Evolutionary conservation across 2,113 vertebrate genomes (phyloP).

Genomic region (Pteronura brasiliensis): DNA sequence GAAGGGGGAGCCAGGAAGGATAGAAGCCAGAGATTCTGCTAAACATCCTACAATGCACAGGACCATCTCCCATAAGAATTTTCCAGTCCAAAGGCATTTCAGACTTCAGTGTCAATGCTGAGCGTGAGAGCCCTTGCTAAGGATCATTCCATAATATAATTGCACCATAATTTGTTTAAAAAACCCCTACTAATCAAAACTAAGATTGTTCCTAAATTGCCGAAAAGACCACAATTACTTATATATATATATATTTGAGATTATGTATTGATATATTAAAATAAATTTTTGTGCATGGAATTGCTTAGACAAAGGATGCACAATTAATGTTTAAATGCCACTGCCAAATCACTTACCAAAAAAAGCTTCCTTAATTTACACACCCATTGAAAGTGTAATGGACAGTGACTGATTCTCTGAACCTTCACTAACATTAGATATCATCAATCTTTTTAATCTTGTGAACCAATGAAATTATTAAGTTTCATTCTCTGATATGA

Average conservation of each 20-base stretch:
- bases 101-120: neutral
- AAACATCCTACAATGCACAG: neutral
- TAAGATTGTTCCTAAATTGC: neutral
- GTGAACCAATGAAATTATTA: neutral
- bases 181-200: neutral
- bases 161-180: neutral
- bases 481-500: neutral
- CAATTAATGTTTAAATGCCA: neutral
- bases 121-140: neutral
- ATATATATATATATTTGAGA: neutral
- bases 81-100: neutral
- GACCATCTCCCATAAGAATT: neutral
- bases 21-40: neutral
- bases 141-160: neutral
- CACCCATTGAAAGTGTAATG: neutral
- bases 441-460: neutral
- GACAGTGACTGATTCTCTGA: neutral
- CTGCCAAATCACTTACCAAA: neutral
- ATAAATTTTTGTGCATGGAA: neutral
- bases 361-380: neutral
- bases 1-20: neutral
- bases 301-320: neutral
- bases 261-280: neutral
- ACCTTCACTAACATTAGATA: neutral
- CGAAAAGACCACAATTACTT: neutral